Conservation (phyloP, 2,797 vertebrate species). For the Apodemus agrarius region DNA sequence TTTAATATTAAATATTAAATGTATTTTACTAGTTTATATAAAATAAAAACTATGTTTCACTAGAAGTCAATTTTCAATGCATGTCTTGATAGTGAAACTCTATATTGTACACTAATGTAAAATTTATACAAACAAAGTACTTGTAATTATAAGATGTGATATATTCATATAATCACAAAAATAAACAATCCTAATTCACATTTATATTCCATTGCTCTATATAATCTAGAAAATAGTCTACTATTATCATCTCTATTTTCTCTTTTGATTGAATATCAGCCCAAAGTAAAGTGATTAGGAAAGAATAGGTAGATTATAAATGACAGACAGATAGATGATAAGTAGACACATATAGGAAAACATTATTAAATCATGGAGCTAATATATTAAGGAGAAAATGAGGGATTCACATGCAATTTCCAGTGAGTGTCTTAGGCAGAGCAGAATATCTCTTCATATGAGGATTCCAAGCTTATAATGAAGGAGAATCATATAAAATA, state of each 20-base stretch:
- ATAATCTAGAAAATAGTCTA: neutral
- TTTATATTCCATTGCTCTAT: neutral
- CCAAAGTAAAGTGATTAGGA: neutral
- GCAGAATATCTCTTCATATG: neutral
- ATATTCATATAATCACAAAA: neutral
- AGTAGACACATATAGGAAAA: neutral
- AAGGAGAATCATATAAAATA: neutral
- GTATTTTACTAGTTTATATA: neutral
- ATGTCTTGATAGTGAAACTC: neutral
- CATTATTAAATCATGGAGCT: neutral
- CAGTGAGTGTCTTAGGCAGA: neutral
- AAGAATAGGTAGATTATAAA: neutral
- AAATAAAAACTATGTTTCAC: neutral
- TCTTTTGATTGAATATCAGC: neutral
- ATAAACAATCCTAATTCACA: neutral
- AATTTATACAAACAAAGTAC: neutral
- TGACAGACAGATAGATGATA: neutral
- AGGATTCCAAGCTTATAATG: neutral
- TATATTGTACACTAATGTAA: neutral
- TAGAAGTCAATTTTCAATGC: neutral
- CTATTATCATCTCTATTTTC: neutral
- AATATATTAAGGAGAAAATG: neutral
- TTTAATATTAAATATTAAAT: neutral
- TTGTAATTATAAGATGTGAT: neutral
- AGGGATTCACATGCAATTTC: neutral